phyloP scores from a whole-genome alignment of 2,113 vertebrate genomes.

The Malurus melanocephalus region DNA sequence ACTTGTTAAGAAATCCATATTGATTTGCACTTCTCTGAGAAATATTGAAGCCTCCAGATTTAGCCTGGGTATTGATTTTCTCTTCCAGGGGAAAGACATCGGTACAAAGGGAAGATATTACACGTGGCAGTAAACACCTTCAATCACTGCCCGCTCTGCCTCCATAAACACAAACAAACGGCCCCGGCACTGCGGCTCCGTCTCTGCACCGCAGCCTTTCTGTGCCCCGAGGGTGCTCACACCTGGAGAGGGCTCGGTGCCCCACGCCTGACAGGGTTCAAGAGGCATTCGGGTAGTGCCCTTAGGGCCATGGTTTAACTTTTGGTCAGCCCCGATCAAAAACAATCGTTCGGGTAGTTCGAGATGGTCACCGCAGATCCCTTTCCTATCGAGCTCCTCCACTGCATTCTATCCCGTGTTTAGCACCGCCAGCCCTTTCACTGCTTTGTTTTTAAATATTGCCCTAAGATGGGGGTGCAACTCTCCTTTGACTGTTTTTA shows the following conservation, averaged over 20 bases:
- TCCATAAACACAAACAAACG: rapidly evolving
- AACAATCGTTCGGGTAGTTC: rapidly evolving
- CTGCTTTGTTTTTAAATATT: slow-evolving; percentile 65
- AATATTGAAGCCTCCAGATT: slow-evolving; percentile 47
- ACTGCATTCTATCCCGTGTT: rapidly evolving
- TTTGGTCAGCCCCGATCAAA: background rate
- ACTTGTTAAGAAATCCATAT: slow-evolving; percentile 63
- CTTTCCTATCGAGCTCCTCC: rapidly evolving
- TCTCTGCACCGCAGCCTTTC: background rate
- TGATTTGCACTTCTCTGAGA: slow-evolving; percentile 53
- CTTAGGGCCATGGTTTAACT: background rate
- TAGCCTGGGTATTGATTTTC: slow-evolving; percentile 55
- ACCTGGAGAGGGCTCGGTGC: rapidly evolving
- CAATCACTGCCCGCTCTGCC: background rate
- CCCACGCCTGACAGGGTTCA: background rate
- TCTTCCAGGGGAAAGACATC: slow-evolving; percentile 33
- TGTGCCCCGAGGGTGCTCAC: no score
- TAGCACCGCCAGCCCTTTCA: background rate
- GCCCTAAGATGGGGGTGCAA: slow-evolving; percentile 41
- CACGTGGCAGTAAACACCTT: slow-evolving; percentile 42
- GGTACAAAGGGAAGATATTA: slow-evolving; percentile 13
- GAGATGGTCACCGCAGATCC: rapidly evolving
- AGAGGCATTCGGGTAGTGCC: background rate
- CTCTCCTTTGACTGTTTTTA: slow-evolving; percentile 65
- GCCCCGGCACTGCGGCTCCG: background rate